Base-by-base conservation (phyloP, 2,888 invertebrate genomes). In the Melangyna quadrimaculata region DNA sequence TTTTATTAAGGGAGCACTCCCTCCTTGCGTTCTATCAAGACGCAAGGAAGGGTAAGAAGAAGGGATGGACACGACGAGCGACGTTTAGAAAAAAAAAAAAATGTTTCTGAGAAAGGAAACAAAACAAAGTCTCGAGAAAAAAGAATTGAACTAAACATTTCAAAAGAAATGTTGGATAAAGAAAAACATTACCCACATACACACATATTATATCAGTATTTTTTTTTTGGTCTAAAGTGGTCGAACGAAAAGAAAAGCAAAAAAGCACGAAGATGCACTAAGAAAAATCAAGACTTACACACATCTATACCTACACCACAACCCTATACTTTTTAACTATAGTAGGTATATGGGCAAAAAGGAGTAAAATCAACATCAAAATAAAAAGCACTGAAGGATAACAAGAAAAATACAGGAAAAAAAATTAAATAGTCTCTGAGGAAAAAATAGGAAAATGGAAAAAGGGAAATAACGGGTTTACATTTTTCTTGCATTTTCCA, bases 401-500 rank as follows among this genome's bases (percentile, higher is more conserved):
- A 61, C 78, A 69, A 70, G 73, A 78, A 55, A 29, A 37, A 70
- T n/a, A 78, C 51, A 48, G 57, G 32, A 43, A 57, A 43, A 55
- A 32, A 69, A 72, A 65, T 65, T 48, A 61, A 59, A 75, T 75
- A 79, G 71, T 79, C 79, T 72, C 61, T 22, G 37, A 59, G 59
- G 75, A 79, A 79, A 79, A 75, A 57, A 40, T 22, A 65, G 70
- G 61, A 79, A 79, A 72, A 75, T 71, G 70, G 74, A 45, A 61
- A 57, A 75, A 74, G 71, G 79, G 72, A 84, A 84, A 79, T 79
- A 84, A 84, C 84, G 84, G 84, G 84, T 75, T 84, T 79, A 84
- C 84, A 84, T 84, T 84, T 84, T 79, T 84, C 84, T 84, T 84
- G 84, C 84, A 84, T 84, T 84, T 84, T 75, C 75, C 84, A 84